Evolutionary conservation across 1,140 invertebrate genomes (phyloP), one percentile per base, ranked within the genome.

Genomic region (Epicauta chinensis): DNA sequence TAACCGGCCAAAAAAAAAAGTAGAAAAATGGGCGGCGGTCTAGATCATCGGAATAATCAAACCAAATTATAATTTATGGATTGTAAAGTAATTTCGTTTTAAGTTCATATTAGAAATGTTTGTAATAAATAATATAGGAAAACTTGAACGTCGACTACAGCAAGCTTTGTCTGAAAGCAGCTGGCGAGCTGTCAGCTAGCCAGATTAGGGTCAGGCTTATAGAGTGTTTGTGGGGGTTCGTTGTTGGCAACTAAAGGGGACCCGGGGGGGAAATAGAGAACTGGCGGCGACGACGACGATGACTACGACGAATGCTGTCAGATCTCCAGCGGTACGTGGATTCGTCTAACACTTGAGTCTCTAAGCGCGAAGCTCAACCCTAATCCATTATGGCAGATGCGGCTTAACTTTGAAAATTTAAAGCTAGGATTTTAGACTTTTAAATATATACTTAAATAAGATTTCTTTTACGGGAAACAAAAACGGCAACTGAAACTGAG

Each of bases 341-440:
- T 61, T 61, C 60, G 57, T 62, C 62, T 63, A 59, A 58, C 62
- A 64, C 61, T 63, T 58, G 58, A 60, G 52, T n/a, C 32, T 34
- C 55, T 58, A 61, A 54, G 49, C 51, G 41, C 47, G 51, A 58
- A 56, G 62, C 58, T 61, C 63, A 58, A 60, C 65, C 65, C 64
- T 62, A 64, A 65, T 67, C 62, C 63, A 67, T 67, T 67, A 67
- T 67, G 65, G 65, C 65, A 62, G 65, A 55, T 52, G 53, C 55
- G 55, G 60, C 60, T 59, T 62, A 59, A 56, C 52, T 52, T 35
- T 29, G 32, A 52, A 61, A 61, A 61, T 61, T 61, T 61, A 61
- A 51, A 56, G 43, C 56, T 36, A 16, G 42, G 30, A 53, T 34
- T n/a, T 13, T 41, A 16, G 42, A 45, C 42, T 45, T 45, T 45